phyloP scores from a whole-genome alignment of 2,888 invertebrate genomes.

The Argyresthia albistria region DNA sequence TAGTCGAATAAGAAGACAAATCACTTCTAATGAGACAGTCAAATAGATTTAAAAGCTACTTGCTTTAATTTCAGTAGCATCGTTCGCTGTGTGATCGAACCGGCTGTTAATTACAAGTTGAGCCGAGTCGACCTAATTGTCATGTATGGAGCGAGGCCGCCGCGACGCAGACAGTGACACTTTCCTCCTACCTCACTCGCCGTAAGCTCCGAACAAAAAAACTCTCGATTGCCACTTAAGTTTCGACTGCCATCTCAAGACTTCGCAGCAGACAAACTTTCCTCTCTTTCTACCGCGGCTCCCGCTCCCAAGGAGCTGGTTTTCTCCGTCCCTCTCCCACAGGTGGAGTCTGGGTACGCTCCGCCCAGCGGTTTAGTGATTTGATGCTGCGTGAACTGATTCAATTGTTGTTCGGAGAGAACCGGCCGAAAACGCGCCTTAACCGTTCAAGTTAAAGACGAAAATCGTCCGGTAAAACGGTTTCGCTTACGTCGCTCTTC shows the following conservation, averaged over 20 bases:
- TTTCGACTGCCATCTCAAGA: constrained; percentile 55
- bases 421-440: constrained; percentile 55
- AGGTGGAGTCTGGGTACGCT: constrained; percentile 63
- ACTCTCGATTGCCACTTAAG: constrained; percentile 56
- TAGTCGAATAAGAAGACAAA: not conserved
- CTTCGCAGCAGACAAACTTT: constrained; percentile 36
- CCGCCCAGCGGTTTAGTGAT: constrained; percentile 73
- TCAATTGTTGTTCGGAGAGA: constrained; percentile 60
- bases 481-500: constrained; percentile 57
- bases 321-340: constrained; percentile 51
- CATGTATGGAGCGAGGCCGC: constrained; percentile 64
- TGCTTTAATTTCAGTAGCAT: constrained; percentile 2
- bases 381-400: constrained; percentile 74
- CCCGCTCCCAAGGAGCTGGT: constrained; percentile 23
- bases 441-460: constrained; percentile 60
- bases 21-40: not conserved
- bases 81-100: not conserved
- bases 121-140: constrained; percentile 37
- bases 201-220: constrained; percentile 58
- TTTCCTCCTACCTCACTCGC: constrained; percentile 55
- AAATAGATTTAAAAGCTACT: not conserved
- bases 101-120: not conserved
- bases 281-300: constrained; percentile 44
- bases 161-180: constrained; percentile 48
- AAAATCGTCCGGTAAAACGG: constrained; percentile 64